Evolutionary conservation across 1,140 invertebrate genomes (phyloP), one percentile per base, ranked within the genome.

Genomic region (Lineus longissimus): DNA sequence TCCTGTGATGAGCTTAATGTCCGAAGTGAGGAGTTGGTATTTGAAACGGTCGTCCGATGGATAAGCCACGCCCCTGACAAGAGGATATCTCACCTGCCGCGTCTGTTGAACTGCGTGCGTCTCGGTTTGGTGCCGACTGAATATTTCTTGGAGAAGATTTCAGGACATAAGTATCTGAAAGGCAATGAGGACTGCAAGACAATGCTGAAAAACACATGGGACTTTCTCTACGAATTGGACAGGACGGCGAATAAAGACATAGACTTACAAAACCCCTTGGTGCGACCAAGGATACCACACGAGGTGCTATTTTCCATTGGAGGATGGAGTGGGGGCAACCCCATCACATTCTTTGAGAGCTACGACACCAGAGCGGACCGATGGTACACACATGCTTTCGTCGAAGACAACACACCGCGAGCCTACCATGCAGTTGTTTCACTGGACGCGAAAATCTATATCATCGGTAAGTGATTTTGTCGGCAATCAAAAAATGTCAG

Each of bases 51-150:
- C 2, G 68, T 81, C 11, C 57, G 69, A 55, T 85, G 84, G 84
- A 77, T 81, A 55, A 71, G 82, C 55, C 73, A 83, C 57, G 69
- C 73, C 67, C 70, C 72, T 11, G 71, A 76, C 33, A 56, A 74
- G 4, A 84, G 90, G n/a, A 19, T 7, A 19, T 7, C 6, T 7
- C 80, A 89, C 65, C 87, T 91, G 13, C 86, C 88, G 0, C 83
- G 86, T 33, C 77, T 94, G 0, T 88, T 94, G 86, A 86, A 86
- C 31, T 88, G 88, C 62, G 89, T 93, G 65, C 85, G 91, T 17
- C 83, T 93, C 2, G 92, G 92, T 15, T 81, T 94, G 0, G 82
- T 94, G 70, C 89, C 93, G 62, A 91, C 90, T 0, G 87, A 91
- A 69, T 89, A 86, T 70, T 89, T 89, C 70, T 73, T 88, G 40